Evolutionary conservation across 2,888 invertebrate genomes (phyloP).

Genomic region (Eristalis arbustorum): DNA sequence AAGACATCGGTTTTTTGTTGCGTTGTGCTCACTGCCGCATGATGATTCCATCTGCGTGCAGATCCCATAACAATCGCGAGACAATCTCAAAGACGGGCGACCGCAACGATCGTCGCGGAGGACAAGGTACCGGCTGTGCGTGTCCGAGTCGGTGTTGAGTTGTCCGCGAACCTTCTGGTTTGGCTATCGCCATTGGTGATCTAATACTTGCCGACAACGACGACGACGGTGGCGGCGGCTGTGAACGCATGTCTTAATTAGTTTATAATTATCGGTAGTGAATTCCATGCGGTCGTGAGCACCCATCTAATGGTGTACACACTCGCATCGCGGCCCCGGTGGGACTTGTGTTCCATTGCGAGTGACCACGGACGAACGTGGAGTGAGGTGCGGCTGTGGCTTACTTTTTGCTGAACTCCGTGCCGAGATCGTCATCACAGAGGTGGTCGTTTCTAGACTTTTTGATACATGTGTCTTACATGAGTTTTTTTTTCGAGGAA

Average conservation of each 20-base stretch:
- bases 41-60: constrained; percentile 52
- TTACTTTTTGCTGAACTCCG: neutral
- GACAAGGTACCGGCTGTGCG: constrained; percentile 43
- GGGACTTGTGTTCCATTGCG: neutral
- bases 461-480: neutral
- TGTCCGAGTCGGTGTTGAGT: neutral
- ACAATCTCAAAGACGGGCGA: constrained; percentile 40
- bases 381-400: neutral
- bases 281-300: constrained; percentile 26
- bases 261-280: constrained; percentile 55
- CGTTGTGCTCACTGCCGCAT: constrained; percentile 1
- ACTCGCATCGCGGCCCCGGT: neutral
- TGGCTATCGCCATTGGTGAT: constrained; percentile 25
- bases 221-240: constrained; percentile 15
- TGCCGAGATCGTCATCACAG: neutral
- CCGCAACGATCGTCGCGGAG: constrained; percentile 7
- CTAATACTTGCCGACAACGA: constrained; percentile 29
- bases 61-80: constrained; percentile 68
- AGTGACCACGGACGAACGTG: neutral
- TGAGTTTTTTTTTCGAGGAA: neutral
- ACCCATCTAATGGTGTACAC: constrained; percentile 2
- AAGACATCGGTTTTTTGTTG: constrained; percentile 41
- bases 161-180: constrained; percentile 24
- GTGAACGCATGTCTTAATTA: constrained; percentile 66
- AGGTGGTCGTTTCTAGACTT: neutral